phyloP scores from a whole-genome alignment of 2,797 vertebrate genomes.

The Typhlichthys subterraneus region DNA sequence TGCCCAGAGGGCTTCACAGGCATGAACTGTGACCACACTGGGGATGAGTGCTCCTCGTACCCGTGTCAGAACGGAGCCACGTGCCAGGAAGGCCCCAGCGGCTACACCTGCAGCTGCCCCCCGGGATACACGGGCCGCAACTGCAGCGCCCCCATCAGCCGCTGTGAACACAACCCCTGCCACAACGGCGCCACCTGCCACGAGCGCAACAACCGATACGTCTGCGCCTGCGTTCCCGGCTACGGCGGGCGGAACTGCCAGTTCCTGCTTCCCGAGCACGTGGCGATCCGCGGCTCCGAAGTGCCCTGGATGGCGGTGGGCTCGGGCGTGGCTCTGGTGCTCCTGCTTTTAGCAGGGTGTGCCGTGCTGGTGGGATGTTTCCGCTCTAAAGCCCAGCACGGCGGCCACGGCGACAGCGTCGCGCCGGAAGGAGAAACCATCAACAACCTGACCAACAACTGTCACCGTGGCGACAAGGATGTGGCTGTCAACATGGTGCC shows the following conservation, averaged over 20 bases:
- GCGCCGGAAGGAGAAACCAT: conserved; percentile 88
- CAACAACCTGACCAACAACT: conserved; percentile 92
- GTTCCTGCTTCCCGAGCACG: conserved; percentile 89
- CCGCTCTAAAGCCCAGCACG: conserved; percentile 84
- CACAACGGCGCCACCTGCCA: conserved; percentile 97
- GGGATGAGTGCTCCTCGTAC: conserved; percentile 86
- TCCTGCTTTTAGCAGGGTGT: conserved; percentile 88
- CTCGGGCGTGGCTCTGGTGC: conserved; percentile 87
- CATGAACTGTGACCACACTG: conserved; percentile 86
- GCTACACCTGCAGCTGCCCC: conserved; percentile 90
- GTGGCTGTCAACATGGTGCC: conserved; percentile 83
- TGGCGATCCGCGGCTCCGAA: conserved; percentile 79
- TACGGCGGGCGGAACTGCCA: conserved; percentile 95
- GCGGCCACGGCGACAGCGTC: conserved; percentile 64
- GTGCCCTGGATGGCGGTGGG: conserved; percentile 92
- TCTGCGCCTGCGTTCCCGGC: conserved; percentile 88
- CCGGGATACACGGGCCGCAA: conserved; percentile 92
- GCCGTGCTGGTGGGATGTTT: conserved; percentile 86
- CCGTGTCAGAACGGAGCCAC: conserved; percentile 92
- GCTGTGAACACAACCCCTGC: conserved; percentile 92
- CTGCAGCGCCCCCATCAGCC: conserved; percentile 90
- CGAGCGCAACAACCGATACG: conserved; percentile 88
- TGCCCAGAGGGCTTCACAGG: conserved; percentile 92
- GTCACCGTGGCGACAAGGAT: conserved; percentile 88
- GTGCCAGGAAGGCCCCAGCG: conserved; percentile 86